A percentile compares a stretch with the other conserved stretches of the same genome.
These are phyloP conservation scores for Gobiocypris rarus DNA, from an alignment of 2,113 vertebrate genomes.

Conservation along the genomic window DNA sequence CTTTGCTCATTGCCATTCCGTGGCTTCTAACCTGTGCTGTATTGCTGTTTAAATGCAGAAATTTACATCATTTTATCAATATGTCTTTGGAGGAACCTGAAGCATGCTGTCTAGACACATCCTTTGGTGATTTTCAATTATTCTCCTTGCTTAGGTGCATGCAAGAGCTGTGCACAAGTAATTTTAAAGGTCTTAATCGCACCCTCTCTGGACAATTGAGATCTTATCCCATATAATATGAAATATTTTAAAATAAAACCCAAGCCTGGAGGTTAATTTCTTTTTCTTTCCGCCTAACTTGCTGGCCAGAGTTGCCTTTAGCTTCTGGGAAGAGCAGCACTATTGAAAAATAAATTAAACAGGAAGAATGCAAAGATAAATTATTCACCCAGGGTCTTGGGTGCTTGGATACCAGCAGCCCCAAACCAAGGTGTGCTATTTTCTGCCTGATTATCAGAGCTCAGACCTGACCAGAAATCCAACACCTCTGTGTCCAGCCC, in stretches of 20 bases:
- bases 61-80: slow-evolving; percentile 43
- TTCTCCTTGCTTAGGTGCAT: slow-evolving; percentile 61
- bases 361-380: slow-evolving; percentile 74
- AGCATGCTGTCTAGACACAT: slow-evolving; percentile 57
- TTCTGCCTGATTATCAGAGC: slow-evolving; percentile 71
- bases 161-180: slow-evolving; percentile 52
- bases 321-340: slow-evolving; percentile 64
- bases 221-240: slow-evolving; percentile 68
- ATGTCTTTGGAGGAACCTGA: slow-evolving; percentile 23
- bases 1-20: slow-evolving; percentile 6
- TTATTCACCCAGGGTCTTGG: slow-evolving; percentile 72
- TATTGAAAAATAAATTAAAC: slow-evolving; percentile 79
- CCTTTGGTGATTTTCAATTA: slow-evolving; percentile 67
- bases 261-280: slow-evolving; percentile 59
- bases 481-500: slow-evolving; percentile 54
- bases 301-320: slow-evolving; percentile 62
- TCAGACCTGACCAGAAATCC: slow-evolving; percentile 69
- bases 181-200: slow-evolving; percentile 74
- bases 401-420: slow-evolving; percentile 65
- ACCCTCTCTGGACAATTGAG: slow-evolving; percentile 70
- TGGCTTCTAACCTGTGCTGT: slow-evolving; percentile 5
- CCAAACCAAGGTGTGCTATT: slow-evolving; percentile 66
- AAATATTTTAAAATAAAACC: slow-evolving; percentile 72
- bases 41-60: slow-evolving; percentile 39
- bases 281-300: slow-evolving; percentile 65